phyloP scores from a whole-genome alignment of 2,888 invertebrate genomes.

The Caenorhabditis japonica region DNA sequence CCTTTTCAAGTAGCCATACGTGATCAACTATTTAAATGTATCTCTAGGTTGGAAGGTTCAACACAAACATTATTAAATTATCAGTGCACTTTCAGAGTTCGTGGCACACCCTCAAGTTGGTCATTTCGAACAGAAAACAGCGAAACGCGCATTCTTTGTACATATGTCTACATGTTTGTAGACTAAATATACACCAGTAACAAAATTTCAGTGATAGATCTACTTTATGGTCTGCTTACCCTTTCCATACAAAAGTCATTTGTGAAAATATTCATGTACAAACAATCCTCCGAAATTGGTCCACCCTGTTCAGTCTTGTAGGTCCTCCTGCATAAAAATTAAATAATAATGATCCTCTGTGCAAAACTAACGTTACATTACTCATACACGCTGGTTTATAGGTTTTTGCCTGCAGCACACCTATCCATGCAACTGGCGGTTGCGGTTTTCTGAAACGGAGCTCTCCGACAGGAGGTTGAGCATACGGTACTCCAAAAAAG shows the following conservation, averaged over 20 bases:
- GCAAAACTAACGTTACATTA: constrained; percentile 26
- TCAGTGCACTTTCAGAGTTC: too few species aligned
- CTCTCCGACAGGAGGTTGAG: constrained; percentile 26
- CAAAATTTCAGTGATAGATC: too few species aligned
- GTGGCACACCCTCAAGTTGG: too few species aligned
- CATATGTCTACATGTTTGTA: too few species aligned
- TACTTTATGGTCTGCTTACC: too few species aligned
- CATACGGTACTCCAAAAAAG: constrained; percentile 42
- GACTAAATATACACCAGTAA: too few species aligned
- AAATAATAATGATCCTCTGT: not conserved
- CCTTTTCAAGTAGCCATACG: too few species aligned
- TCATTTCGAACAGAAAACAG: too few species aligned
- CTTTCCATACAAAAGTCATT: constrained; percentile 41
- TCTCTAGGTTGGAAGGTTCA: too few species aligned
- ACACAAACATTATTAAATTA: too few species aligned
- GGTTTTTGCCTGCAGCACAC: constrained; percentile 35
- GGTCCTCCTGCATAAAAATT: constrained; percentile 19
- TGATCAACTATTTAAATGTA: too few species aligned
- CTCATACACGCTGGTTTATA: constrained; percentile 54
- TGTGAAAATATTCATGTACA: constrained; percentile 55
- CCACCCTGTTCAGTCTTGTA: constrained; percentile 41
- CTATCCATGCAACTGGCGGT: constrained; percentile 23
- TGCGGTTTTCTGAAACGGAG: constrained; percentile 29
- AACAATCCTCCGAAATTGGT: constrained; percentile 55
- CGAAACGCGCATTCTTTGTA: too few species aligned